Evolutionary conservation across 1,140 invertebrate genomes (phyloP).

Genomic region (Drosophila dunni): DNA sequence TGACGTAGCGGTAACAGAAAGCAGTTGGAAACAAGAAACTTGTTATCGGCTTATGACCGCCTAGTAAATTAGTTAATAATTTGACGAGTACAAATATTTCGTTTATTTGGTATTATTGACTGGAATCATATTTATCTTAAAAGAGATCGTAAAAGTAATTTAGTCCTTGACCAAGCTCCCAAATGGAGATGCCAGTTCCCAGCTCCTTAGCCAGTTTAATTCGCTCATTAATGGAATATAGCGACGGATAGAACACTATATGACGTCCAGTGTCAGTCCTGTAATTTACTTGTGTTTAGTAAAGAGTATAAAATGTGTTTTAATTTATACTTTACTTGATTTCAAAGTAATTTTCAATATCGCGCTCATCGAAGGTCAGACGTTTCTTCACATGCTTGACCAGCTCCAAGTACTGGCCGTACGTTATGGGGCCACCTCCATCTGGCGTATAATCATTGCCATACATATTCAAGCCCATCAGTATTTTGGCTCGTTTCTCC

Average conservation of each 20-base stretch:
- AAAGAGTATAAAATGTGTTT: neutral
- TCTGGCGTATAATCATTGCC: conserved; percentile 93
- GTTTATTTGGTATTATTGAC: conserved; percentile 17
- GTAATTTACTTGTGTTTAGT: neutral
- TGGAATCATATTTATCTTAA: conserved; percentile 84
- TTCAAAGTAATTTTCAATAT: conserved; percentile 94
- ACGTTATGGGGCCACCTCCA: conserved; percentile 92
- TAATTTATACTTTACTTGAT: conserved; percentile 88
- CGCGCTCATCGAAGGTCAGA: conserved; percentile 91
- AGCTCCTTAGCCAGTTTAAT: conserved; percentile 92
- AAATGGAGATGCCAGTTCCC: conserved; percentile 94
- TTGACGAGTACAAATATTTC: neutral
- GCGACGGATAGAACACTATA: conserved; percentile 94
- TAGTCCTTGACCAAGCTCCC: conserved; percentile 97
- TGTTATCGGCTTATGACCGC: too few species aligned
- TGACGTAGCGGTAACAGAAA: neutral
- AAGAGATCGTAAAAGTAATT: conserved; percentile 98
- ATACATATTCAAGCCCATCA: conserved; percentile 97
- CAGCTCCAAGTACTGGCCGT: conserved; percentile 90
- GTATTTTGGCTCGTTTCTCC: conserved; percentile 90
- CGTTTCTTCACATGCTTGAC: conserved; percentile 89
- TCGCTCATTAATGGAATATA: conserved; percentile 92
- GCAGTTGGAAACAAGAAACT: neutral
- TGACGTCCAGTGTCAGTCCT: conserved; percentile 88
- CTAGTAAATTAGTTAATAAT: too few species aligned